Conservation (phyloP, 2,797 vertebrate genomes). For the Huso huso region DNA sequence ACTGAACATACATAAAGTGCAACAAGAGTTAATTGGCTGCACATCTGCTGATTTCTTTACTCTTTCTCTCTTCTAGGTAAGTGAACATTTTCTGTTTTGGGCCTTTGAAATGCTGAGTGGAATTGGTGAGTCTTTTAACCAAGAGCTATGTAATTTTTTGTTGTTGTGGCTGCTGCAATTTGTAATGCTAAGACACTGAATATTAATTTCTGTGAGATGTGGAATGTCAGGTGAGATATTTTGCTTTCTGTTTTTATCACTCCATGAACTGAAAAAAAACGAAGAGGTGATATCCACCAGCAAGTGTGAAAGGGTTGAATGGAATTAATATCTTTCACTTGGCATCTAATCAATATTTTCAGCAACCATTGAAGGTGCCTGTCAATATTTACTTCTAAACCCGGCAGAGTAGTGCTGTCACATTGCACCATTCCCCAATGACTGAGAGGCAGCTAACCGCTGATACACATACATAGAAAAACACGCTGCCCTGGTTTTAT, state of each 20-base stretch:
- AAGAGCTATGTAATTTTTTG: neutral
- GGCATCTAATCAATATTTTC: conserved; percentile 46
- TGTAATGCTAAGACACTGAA: conserved; percentile 2
- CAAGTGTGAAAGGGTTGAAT: conserved; percentile 28
- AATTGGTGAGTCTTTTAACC: conserved; percentile 43
- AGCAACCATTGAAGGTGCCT: conserved; percentile 48
- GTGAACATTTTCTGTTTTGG: conserved; percentile 50
- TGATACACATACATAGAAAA: neutral
- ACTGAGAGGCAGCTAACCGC: conserved; percentile 17
- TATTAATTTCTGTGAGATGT: conserved; percentile 11
- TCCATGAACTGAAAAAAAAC: neutral
- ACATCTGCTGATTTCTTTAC: conserved; percentile 52
- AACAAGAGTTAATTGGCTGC: conserved; percentile 34
- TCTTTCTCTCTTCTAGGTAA: conserved; percentile 53
- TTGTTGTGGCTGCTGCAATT: neutral
- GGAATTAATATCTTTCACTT: conserved; percentile 38
- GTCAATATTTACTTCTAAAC: conserved; percentile 50
- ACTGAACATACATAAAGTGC: too few relatives aligned
- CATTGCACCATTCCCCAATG: conserved; percentile 26
- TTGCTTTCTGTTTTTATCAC: neutral
- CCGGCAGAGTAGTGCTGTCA: conserved; percentile 41
- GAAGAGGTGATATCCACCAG: conserved; percentile 3
- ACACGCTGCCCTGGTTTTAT: too few relatives aligned
- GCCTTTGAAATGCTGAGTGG: conserved; percentile 27
- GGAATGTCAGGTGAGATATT: neutral